Percentiles rank a stretch among this genome's conserved stretches.
Conservation (phyloP, 2,797 vertebrate genomes). For the Anisognathus igniventris region DNA sequence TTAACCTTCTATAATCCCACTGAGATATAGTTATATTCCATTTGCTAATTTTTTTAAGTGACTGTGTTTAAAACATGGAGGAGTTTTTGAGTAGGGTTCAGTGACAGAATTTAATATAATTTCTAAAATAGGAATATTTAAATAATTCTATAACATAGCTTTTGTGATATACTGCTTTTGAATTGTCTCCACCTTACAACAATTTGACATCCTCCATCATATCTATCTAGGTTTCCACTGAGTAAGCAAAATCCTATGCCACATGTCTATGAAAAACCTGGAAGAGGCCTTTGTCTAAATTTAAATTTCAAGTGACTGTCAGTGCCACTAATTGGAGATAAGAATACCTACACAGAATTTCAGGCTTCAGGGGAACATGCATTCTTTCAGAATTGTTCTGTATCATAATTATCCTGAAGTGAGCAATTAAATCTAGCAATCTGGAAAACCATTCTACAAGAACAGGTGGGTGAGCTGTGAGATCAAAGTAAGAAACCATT, state of each 20-base stretch:
- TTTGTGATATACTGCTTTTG: neutral
- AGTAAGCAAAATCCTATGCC: neutral
- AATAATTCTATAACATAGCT: neutral
- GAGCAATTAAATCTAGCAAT: conserved; percentile 15
- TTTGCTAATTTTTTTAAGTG: neutral
- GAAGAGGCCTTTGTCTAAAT: neutral
- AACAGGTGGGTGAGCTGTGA: neutral
- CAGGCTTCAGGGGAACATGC: neutral
- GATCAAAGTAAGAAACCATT: neutral
- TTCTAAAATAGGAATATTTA: neutral
- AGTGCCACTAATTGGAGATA: neutral
- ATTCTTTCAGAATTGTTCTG: neutral
- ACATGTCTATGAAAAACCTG: neutral
- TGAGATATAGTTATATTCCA: neutral
- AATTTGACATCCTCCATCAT: neutral
- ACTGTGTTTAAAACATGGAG: neutral
- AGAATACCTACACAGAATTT: neutral
- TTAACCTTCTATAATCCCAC: neutral
- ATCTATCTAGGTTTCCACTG: neutral
- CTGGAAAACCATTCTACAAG: neutral
- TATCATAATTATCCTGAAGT: neutral
- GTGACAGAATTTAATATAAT: neutral
- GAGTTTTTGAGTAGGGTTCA: neutral
- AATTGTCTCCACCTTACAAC: neutral
- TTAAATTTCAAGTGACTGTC: neutral